These are phyloP conservation scores for Alligator sinensis DNA, from an alignment of 2,113 vertebrate species.

Conservation along the genomic window DNA sequence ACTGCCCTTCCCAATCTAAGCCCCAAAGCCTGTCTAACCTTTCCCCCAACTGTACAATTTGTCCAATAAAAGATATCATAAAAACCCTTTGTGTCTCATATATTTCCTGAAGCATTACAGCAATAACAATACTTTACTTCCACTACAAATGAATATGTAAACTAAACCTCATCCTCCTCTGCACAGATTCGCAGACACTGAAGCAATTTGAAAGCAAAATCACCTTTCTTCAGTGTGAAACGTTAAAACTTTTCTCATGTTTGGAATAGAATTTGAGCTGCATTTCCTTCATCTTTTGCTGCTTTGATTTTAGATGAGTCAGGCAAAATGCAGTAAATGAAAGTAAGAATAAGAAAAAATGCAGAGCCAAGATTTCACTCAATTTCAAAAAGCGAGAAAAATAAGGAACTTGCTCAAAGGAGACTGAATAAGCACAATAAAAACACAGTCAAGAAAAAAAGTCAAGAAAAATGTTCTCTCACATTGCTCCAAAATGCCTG, in stretches of 20 bases:
- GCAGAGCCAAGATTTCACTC: slow-evolving; percentile 33
- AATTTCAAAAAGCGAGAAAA: slow-evolving; percentile 32
- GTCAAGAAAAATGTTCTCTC: slow-evolving; percentile 40
- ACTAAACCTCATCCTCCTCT: neutral
- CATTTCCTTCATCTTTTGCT: slow-evolving; percentile 2
- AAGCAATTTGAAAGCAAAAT: neutral
- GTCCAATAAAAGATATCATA: too few species aligned
- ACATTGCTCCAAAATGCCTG: slow-evolving; percentile 36
- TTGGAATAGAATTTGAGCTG: neutral
- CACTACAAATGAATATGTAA: neutral
- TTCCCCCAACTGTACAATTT: too few species aligned
- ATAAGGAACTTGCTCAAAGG: slow-evolving; percentile 33
- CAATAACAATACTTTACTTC: too few species aligned
- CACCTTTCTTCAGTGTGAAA: neutral
- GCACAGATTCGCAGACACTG: neutral
- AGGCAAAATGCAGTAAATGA: slow-evolving; percentile 9
- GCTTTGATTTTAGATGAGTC: slow-evolving; percentile 13
- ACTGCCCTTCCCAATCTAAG: too few species aligned
- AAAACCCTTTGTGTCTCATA: too few species aligned
- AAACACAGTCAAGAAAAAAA: neutral
- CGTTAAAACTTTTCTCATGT: neutral
- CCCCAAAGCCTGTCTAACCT: too few species aligned
- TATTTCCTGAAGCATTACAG: too few species aligned
- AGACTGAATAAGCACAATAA: neutral
- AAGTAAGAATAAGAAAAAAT: slow-evolving; percentile 39